Base-by-base conservation (phyloP, 2,888 invertebrate species). In the Metallyticus violacea region DNA sequence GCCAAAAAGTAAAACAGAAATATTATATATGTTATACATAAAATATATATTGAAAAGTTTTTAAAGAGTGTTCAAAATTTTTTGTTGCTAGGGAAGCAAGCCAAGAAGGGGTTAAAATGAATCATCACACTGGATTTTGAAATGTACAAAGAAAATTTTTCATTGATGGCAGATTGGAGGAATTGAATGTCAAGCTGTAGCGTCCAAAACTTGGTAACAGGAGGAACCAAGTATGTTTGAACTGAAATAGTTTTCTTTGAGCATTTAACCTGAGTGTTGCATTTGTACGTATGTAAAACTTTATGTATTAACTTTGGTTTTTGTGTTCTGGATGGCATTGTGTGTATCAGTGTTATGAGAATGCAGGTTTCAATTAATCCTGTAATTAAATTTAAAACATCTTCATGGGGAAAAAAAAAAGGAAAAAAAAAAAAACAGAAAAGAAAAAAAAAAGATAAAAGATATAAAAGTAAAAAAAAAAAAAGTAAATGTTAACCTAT, bases 201-300 rank as follows among this genome's bases (percentile, higher is more conserved):
- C 81, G 62, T 78, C 40, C 40, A 78, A 28, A 62, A 26, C 40
- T 83, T n/a, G 83, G n/a, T 28, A 7, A 28, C 26, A 26, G n/a
- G 77, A 77, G 9, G 7, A 22, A 25, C 7, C 83, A 83, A 83
- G 77, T 83, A 83, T 77, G 83, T 83, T 83, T n/a, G 62, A 30
- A 78, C 76, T 81, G 78, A 85, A 80, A 76, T 86, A 87, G 80
- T 79, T 82, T 78, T 81, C 77, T 86, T 86, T 81, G 86, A 87
- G 87, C 86, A 87, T 86, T 86, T 87, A 87, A 88, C 81, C 81
- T 85, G 79, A 86, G 87, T 87, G 87, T 86, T 86, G 86, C 86
- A 87, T 87, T 87, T 87, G 85, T 87, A 79, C 76, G 87, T 85
- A 86, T 78, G 28, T 86, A 83, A 87, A 87, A 82, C 79, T 87